Evolutionary conservation across 2,113 vertebrate species (phyloP).

Genomic region (Uropsilus gracilis): DNA sequence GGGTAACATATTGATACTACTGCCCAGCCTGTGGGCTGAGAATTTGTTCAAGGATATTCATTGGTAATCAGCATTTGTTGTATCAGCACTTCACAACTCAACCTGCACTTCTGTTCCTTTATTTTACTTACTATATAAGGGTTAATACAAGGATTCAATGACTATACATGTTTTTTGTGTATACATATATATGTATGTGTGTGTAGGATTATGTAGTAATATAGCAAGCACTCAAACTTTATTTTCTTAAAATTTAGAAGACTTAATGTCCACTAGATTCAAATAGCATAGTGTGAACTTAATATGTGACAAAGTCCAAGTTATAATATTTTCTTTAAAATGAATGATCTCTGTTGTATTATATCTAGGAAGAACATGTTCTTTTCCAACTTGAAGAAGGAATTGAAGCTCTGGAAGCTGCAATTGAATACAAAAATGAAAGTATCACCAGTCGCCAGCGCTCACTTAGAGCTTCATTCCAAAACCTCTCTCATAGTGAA

Average conservation of each 20-base stretch:
- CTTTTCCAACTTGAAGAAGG: constrained; percentile 93
- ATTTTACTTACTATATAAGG: neutral
- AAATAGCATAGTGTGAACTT: neutral
- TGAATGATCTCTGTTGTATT: constrained; percentile 62
- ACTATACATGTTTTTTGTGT: neutral
- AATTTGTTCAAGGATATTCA: neutral
- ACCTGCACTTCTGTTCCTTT: neutral
- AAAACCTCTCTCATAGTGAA: constrained; percentile 83
- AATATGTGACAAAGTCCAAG: neutral
- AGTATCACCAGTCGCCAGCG: constrained; percentile 87
- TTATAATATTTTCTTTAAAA: constrained; percentile 39
- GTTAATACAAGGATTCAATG: neutral
- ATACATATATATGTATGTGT: neutral
- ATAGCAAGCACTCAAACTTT: neutral
- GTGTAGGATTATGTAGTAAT: neutral
- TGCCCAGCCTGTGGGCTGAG: neutral
- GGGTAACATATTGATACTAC: neutral
- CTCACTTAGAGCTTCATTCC: constrained; percentile 84
- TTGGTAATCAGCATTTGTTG: neutral
- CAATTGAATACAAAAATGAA: constrained; percentile 91
- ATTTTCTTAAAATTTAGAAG: neutral
- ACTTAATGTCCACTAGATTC: neutral
- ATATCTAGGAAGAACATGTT: constrained; percentile 89
- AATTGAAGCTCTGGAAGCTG: constrained; percentile 92
- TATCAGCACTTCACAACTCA: neutral